Evolutionary conservation across 1,140 invertebrate genomes (phyloP).

Genomic region (Drosophila navojoa): DNA sequence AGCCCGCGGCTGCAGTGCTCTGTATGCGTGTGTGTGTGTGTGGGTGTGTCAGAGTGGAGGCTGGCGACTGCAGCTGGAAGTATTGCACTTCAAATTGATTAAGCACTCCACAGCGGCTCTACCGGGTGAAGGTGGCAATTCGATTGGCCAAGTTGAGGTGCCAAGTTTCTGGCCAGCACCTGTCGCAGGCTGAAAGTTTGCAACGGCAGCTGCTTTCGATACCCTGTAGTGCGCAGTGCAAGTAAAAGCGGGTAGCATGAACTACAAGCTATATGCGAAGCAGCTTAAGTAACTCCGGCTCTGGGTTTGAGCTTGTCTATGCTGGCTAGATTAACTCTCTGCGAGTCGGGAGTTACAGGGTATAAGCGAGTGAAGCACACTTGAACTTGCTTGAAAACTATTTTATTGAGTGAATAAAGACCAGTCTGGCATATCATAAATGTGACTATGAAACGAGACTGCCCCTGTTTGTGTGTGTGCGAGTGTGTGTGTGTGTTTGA

Average conservation of each 20-base stretch:
- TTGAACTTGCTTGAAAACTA: slow-evolving; percentile 28
- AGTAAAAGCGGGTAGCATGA: background rate
- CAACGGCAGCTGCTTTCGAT: background rate
- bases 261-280: background rate
- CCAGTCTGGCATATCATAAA: slow-evolving; percentile 7
- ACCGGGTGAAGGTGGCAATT: slow-evolving; percentile 20
- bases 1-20: background rate
- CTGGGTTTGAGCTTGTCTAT: too few species aligned
- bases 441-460: too few species aligned
- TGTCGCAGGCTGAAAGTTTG: background rate
- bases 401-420: slow-evolving; percentile 25
- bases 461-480: background rate
- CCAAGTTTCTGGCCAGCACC: slow-evolving; percentile 1
- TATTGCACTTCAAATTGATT: slow-evolving; percentile 72
- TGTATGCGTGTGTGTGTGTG: background rate
- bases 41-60: background rate
- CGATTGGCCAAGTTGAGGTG: slow-evolving; percentile 25
- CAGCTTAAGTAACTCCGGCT: too few species aligned
- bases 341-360: background rate
- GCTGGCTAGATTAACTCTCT: too few species aligned
- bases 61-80: slow-evolving; percentile 21
- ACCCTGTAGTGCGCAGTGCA: background rate
- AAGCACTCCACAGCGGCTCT: slow-evolving; percentile 11
- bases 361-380: background rate
- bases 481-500: slow-evolving; percentile 34